Evolutionary conservation across 2,888 invertebrate genomes (phyloP), one percentile per base, ranked within the genome.

Genomic region (Orgyia antiqua): DNA sequence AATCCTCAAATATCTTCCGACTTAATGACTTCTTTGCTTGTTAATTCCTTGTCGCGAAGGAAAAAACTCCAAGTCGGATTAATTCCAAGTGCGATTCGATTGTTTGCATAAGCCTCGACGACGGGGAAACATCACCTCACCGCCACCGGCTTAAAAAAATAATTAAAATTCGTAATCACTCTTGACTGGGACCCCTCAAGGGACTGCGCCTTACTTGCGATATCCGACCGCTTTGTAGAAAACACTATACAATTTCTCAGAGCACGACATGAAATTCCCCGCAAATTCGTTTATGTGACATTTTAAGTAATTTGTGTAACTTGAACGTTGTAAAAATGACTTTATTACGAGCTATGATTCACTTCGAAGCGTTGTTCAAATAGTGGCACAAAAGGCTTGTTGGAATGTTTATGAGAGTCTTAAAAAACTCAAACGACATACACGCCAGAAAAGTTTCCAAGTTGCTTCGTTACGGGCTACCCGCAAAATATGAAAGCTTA

Each of bases 101-200:
- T 86, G 86, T 86, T 86, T 86, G 86, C 84, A 83, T 84, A 84
- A 84, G 86, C 79, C 76, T 68, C 73, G 64, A 63, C 60, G 59
- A 63, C 61, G 75, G 79, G 82, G 82, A 80, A 83, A 71, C 84
- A 79, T 83, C 86, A 84, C 83, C 86, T 83, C 75, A 60, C 68
- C 66, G 79, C 83, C 80, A 82, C 82, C 73, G 86, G 84, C 86
- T 86, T 86, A 84, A 86, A 86, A 86, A 84, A 86, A 86, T 86
- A 86, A 86, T 86, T 86, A 86, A 86, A 86, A 86, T 83, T 83
- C 79, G 84, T 84, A 86, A 86, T 86, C 83, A 86, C 83, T 86
- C 82, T 80, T 82, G 86, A 86, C 77, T 84, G 75, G 71, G 57
- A 61, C 75, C 80, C 71, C 68, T 23, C 49, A 49, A 63, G 74